Percentiles rank a stretch among this genome's conserved stretches.
phyloP scores from a whole-genome alignment of 1,140 invertebrate species.

The Ceratina japonica region DNA sequence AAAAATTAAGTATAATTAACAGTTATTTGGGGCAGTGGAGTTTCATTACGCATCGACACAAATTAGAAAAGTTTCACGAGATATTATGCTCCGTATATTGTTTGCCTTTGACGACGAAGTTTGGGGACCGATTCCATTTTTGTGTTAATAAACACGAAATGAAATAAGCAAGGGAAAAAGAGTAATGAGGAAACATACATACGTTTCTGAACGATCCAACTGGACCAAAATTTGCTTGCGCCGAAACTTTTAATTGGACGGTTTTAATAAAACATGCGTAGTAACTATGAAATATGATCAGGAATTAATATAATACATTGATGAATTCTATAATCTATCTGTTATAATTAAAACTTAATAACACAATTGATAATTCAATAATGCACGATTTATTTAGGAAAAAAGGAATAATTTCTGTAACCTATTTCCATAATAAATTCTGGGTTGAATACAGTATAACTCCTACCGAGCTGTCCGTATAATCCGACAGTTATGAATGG shows the following conservation, averaged over 20 bases:
- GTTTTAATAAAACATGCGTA: no score
- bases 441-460: no score
- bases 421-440: no score
- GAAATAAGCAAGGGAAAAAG: neutral
- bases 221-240: neutral
- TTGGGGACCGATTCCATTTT: neutral
- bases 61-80: slow-evolving; percentile 29
- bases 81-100: neutral
- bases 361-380: no score
- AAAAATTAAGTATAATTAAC: slow-evolving; percentile 7
- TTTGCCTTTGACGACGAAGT: neutral
- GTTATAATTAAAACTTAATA: no score
- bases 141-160: slow-evolving; percentile 10
- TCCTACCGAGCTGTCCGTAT: no score
- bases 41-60: slow-evolving; percentile 26
- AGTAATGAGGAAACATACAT: neutral
- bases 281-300: no score
- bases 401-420: no score
- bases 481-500: neutral
- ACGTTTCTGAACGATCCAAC: no score
- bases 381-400: no score
- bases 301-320: no score
- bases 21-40: slow-evolving; percentile 4
- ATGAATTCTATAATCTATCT: no score
- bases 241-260: neutral